Evolutionary conservation across 2,113 vertebrate species (phyloP).

Genomic region (Misgurnus mizolepis): DNA sequence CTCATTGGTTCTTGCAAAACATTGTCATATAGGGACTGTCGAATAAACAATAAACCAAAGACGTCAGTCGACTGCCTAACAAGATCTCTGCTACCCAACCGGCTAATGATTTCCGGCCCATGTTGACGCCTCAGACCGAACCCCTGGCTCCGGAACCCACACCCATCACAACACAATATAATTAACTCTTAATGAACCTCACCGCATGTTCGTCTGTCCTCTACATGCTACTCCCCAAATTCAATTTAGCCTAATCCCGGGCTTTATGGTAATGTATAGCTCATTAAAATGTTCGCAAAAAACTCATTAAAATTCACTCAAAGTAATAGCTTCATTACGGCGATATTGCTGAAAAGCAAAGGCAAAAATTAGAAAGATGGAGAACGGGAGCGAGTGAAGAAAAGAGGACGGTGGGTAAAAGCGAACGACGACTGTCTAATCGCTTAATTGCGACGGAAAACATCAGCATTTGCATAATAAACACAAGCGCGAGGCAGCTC

Average conservation of each 20-base stretch:
- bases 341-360: conserved; percentile 86
- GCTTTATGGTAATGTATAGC: conserved; percentile 90
- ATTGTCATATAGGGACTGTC: not conserved
- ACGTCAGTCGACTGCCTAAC: conserved; percentile 61
- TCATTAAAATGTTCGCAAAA: conserved; percentile 96
- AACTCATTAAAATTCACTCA: conserved; percentile 92
- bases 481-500: conserved; percentile 70
- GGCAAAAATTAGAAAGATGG: conserved; percentile 60
- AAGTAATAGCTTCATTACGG: conserved; percentile 93
- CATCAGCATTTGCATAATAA: conserved; percentile 90
- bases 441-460: conserved; percentile 88
- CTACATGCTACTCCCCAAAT: conserved; percentile 68
- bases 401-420: conserved; percentile 47
- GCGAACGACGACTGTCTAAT: conserved; percentile 83
- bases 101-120: conserved; percentile 66
- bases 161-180: conserved; percentile 79
- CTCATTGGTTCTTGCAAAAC: too few relatives aligned
- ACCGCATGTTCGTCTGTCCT: conserved; percentile 64
- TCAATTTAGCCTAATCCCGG: conserved; percentile 86
- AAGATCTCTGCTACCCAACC: conserved; percentile 62
- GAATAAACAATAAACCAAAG: conserved; percentile 3
- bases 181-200: conserved; percentile 90
- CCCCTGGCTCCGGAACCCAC: conserved; percentile 68
- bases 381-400: conserved; percentile 25
- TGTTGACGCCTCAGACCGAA: conserved; percentile 64